Conservation (phyloP, 1,140 invertebrate genomes). For the Meteorus sp. region DNA sequence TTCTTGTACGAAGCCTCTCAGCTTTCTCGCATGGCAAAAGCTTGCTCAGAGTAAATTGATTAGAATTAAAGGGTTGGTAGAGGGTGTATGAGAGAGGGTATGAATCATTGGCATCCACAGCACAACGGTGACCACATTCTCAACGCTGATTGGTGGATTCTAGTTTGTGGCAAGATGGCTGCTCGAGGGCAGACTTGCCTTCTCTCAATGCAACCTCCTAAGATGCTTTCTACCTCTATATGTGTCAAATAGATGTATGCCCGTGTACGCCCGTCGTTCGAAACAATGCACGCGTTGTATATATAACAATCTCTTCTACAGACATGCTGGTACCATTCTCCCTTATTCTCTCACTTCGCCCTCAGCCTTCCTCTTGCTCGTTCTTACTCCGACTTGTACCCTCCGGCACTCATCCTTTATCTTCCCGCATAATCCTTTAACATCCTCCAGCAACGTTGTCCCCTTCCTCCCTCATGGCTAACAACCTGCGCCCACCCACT, state of each 20-base stretch:
- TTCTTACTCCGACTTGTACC: no score
- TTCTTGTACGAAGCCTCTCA: background rate
- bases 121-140: slow-evolving; percentile 58
- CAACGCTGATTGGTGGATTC: slow-evolving; percentile 60
- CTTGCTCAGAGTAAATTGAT: slow-evolving; percentile 51
- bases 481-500: no score
- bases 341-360: background rate
- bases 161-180: slow-evolving; percentile 62
- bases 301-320: slow-evolving; percentile 3
- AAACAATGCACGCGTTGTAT: slow-evolving; percentile 45
- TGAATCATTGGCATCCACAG: slow-evolving; percentile 26
- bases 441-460: no score
- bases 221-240: slow-evolving; percentile 42
- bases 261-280: slow-evolving; percentile 50
- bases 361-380: background rate
- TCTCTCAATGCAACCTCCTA: slow-evolving; percentile 28
- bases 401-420: no score
- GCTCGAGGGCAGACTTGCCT: slow-evolving; percentile 37
- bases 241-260: slow-evolving; percentile 39
- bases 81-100: slow-evolving; percentile 31
- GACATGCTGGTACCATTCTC: no score
- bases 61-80: slow-evolving; percentile 59
- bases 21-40: background rate
- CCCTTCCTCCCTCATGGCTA: no score
- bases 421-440: no score